Evolutionary conservation across 2,888 invertebrate genomes (phyloP), one percentile per base, ranked within the genome.

Genomic region (Polydrusus tereticollis): DNA sequence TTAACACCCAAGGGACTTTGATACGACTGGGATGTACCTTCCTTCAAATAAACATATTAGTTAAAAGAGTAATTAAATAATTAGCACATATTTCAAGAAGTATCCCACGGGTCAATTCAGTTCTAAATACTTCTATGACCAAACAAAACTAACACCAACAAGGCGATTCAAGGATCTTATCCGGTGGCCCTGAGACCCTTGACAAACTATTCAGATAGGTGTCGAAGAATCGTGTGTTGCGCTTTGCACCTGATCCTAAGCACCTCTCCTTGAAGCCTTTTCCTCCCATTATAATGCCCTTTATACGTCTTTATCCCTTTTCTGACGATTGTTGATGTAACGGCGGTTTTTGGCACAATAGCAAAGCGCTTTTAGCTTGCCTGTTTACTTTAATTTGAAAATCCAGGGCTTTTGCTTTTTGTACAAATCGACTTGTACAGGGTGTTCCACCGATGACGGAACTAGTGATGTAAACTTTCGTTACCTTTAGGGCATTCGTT

Each of bases 191-290:
- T 21, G 71, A 66, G 8, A 50, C 65, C 14, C 65, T 71, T 33
- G 41, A 71, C 60, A 47, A 33, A 21, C 66, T 55, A 60, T 71
- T 71, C 55, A 62, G 69, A 69, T 57, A 72, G 67, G 72, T 72
- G 72, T 67, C 55, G 50, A 45, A 62, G 43, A 55, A 71, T 62
- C 58, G 58, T 58, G 67, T 67, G 67, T 63, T 72, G 57, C 63
- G 67, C 67, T 69, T 73, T 58, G 43, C 73, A 69, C 69, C 65
- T 68, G 64, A 69, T 50, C 65, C 58, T 43, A 69, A 73, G 73
- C 43, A 43, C 73, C 60, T 69, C 69, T 72, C 60, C 47, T 67
- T 43, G 55, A 50, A 47, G 45, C 64, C 70, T 50, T 68, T 68
- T 60, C 47, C 26, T 50, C 26, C 43, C 29, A 21, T 29, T 41